A percentile compares a stretch with the other conserved stretches of the same genome.
phyloP scores from a whole-genome alignment of 2,113 vertebrate species.

The Sebastes fasciatus region DNA sequence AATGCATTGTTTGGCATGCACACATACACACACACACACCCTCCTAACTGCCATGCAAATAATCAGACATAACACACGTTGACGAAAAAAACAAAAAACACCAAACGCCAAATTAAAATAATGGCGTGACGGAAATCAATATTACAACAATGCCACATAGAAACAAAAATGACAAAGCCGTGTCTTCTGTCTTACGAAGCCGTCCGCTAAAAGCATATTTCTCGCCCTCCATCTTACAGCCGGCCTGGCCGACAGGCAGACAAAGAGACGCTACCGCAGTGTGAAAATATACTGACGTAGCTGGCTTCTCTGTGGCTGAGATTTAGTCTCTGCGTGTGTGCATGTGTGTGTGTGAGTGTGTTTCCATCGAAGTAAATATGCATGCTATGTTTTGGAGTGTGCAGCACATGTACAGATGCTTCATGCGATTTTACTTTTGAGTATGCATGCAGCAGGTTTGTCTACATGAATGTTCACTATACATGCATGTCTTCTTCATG shows the following conservation, averaged over 20 bases:
- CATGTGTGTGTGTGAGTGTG: conserved; percentile 36
- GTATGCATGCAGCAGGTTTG: conserved; percentile 38
- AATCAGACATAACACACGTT: conserved; percentile 11
- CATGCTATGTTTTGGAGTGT: conserved; percentile 16
- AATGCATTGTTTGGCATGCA: conserved; percentile 9
- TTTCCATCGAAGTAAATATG: conserved; percentile 13
- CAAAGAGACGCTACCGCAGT: conserved; percentile 82
- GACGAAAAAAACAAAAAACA: conserved; percentile 5
- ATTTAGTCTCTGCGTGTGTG: conserved; percentile 49
- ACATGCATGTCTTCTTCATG: neutral
- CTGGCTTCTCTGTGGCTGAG: conserved; percentile 68
- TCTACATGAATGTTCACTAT: neutral
- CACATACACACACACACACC: neutral
- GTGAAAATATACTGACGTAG: conserved; percentile 82
- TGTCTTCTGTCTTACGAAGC: conserved; percentile 51
- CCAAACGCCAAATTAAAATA: conserved; percentile 28
- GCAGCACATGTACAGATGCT: neutral
- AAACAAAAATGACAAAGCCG: conserved; percentile 59
- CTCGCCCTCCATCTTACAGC: conserved; percentile 82
- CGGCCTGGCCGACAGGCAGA: conserved; percentile 81
- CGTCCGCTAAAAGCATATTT: conserved; percentile 71
- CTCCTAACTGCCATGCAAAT: conserved; percentile 19
- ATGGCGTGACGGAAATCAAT: conserved; percentile 41
- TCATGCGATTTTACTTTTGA: conserved; percentile 2
- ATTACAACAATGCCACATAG: conserved; percentile 30